Percentiles rank a stretch among this genome's conserved stretches.
Conservation (phyloP, 2,888 invertebrate species). For the Tetragonisca angustula region DNA sequence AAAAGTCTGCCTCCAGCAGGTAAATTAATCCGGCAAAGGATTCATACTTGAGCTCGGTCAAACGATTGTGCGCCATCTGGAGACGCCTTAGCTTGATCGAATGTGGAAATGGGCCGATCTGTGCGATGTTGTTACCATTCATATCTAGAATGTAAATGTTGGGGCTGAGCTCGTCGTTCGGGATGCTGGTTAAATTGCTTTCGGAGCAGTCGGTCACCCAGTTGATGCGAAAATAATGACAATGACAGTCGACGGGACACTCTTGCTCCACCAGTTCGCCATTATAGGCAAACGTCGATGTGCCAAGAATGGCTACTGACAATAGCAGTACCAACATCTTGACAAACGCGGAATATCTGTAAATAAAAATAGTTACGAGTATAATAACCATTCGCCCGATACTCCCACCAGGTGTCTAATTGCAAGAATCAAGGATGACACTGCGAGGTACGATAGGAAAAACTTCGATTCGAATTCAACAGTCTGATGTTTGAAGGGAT, state of each 20-base stretch:
- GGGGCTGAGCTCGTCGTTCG: conserved; percentile 88
- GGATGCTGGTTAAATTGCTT: conserved; percentile 89
- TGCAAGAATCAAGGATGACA: too few species aligned
- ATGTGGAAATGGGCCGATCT: conserved; percentile 87
- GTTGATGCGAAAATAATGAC: conserved; percentile 90
- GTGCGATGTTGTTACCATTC: conserved; percentile 88
- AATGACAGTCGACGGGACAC: conserved; percentile 91
- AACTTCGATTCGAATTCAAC: neutral
- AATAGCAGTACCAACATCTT: conserved; percentile 68
- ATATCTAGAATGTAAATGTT: conserved; percentile 90
- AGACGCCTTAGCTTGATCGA: conserved; percentile 89
- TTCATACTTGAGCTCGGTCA: conserved; percentile 87
- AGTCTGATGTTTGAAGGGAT: neutral
- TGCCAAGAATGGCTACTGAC: conserved; percentile 61
- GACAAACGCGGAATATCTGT: conserved; percentile 36
- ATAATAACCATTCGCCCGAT: neutral
- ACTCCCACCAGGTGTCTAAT: too few species aligned
- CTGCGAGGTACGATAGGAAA: too few species aligned
- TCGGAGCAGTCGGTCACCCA: conserved; percentile 92
- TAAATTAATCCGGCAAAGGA: conserved; percentile 88
- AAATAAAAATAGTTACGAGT: conserved; percentile 7
- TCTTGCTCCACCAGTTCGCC: conserved; percentile 88
- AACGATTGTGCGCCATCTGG: conserved; percentile 88
- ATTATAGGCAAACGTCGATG: conserved; percentile 83
- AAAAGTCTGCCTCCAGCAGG: conserved; percentile 89